Evolutionary conservation across 2,888 invertebrate genomes (phyloP).

Genomic region (Aphodius sticticus): DNA sequence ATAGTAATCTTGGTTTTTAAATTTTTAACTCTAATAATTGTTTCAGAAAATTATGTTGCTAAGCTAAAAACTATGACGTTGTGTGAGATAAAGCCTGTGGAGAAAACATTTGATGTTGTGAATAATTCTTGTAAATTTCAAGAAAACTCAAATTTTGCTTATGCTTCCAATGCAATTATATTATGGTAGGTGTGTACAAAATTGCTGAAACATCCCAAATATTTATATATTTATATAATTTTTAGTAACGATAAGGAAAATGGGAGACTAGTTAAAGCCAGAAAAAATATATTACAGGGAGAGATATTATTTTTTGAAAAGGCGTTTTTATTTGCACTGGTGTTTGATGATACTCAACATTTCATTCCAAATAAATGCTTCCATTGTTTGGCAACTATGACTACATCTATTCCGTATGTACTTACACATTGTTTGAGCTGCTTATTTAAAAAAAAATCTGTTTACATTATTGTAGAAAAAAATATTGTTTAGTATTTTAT

Average conservation of each 20-base stretch:
- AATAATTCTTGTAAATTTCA: slow-evolving; percentile 52
- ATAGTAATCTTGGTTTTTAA: background rate
- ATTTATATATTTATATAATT: slow-evolving; percentile 15
- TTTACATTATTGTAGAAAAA: background rate
- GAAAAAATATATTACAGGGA: slow-evolving; percentile 67
- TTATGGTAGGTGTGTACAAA: slow-evolving; percentile 52
- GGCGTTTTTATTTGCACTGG: slow-evolving; percentile 79
- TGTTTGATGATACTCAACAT: slow-evolving; percentile 64
- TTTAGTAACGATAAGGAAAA: slow-evolving; percentile 63
- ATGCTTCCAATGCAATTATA: slow-evolving; percentile 65
- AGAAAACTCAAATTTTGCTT: slow-evolving; percentile 62
- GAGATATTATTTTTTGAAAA: slow-evolving; percentile 82
- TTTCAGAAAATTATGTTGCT: slow-evolving; percentile 24
- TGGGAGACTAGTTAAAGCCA: slow-evolving; percentile 74
- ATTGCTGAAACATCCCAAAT: background rate
- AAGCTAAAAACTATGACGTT: slow-evolving; percentile 15
- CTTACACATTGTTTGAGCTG: slow-evolving; percentile 28
- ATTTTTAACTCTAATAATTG: slow-evolving; percentile 14
- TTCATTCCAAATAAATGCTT: slow-evolving; percentile 70
- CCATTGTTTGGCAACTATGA: slow-evolving; percentile 71
- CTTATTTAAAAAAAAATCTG: slow-evolving; percentile 18
- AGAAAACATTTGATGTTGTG: slow-evolving; percentile 19
- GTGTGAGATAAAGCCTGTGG: slow-evolving; percentile 36
- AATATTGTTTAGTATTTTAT: too few relatives aligned
- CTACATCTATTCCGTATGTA: slow-evolving; percentile 73